Percentiles rank a stretch among this genome's conserved stretches.
Conservation (phyloP, 2,888 invertebrate genomes). For the Mystacides longicornis region DNA sequence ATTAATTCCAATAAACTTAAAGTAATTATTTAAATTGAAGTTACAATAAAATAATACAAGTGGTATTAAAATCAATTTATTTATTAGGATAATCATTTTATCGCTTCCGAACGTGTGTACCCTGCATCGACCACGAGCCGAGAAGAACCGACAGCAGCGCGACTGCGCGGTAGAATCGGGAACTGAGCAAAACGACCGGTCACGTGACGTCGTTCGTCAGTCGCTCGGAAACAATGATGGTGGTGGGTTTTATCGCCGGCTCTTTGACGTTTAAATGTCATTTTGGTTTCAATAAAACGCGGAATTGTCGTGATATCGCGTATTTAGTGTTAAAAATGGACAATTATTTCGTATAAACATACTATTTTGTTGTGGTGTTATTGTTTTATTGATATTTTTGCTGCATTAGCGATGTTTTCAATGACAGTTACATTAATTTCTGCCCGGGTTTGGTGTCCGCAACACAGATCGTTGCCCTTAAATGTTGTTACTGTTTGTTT, state of each 20-base stretch:
- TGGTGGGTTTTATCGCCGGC: slow-evolving; percentile 45
- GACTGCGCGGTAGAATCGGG: slow-evolving; percentile 30
- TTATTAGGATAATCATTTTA: slow-evolving; percentile 9
- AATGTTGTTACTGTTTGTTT: neutral
- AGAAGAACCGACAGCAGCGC: slow-evolving; percentile 7
- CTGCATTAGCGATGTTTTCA: slow-evolving; percentile 12
- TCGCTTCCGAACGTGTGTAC: neutral
- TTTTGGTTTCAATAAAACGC: slow-evolving; percentile 18
- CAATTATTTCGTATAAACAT: neutral
- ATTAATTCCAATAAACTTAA: too few species aligned
- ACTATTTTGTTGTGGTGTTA: slow-evolving; percentile 5
- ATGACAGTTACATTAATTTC: slow-evolving; percentile 18
- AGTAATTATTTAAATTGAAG: too few species aligned
- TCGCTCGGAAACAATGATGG: slow-evolving; percentile 37
- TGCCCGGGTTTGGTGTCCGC: slow-evolving; percentile 15
- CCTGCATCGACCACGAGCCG: slow-evolving; percentile 12
- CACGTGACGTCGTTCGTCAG: slow-evolving; percentile 52
- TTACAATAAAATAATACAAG: slow-evolving; percentile 5
- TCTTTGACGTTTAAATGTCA: slow-evolving; percentile 29
- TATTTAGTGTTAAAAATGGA: slow-evolving; percentile 9
- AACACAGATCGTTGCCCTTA: slow-evolving; percentile 20
- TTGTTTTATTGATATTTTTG: slow-evolving; percentile 5
- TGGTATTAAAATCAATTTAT: neutral
- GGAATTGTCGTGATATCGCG: slow-evolving; percentile 10
- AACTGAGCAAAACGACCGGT: slow-evolving; percentile 52